phyloP scores from a whole-genome alignment of 1,140 invertebrate genomes.

The Caenorhabditis inopinata region DNA sequence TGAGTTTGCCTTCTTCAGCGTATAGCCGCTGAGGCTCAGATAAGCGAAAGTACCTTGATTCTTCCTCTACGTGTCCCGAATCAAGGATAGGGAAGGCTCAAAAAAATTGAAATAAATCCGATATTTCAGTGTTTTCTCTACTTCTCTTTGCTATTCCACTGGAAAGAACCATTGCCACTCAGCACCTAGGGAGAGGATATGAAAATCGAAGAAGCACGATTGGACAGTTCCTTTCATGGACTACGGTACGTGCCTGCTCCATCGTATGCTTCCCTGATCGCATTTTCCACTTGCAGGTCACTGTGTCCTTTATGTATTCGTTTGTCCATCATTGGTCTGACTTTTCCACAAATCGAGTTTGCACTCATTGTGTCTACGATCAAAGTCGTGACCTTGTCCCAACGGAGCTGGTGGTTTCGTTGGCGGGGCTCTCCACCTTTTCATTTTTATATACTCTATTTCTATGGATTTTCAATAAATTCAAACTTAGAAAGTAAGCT shows the following conservation, averaged over 20 bases:
- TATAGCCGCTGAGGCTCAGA: too few species aligned
- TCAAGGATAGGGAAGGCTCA: too few species aligned
- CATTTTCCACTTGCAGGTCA: background rate
- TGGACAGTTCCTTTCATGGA: background rate
- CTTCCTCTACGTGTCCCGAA: too few species aligned
- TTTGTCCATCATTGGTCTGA: background rate
- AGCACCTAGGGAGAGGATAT: conserved; percentile 15
- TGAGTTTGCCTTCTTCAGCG: too few species aligned
- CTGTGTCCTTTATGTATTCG: background rate
- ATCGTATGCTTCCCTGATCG: background rate
- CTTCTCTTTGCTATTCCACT: background rate
- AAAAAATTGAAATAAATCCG: too few species aligned
- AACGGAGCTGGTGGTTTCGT: background rate
- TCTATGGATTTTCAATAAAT: background rate
- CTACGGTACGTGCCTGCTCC: background rate
- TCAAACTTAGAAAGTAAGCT: background rate
- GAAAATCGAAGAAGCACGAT: background rate
- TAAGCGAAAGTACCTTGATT: too few species aligned
- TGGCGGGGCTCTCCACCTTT: background rate
- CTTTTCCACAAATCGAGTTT: background rate
- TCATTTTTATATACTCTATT: background rate
- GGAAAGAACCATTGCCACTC: background rate
- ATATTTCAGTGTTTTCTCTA: background rate
- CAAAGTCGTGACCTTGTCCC: background rate
- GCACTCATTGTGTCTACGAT: conserved; percentile 10